phyloP scores from a whole-genome alignment of 2,113 vertebrate species.

The Podarcis cretensis region DNA sequence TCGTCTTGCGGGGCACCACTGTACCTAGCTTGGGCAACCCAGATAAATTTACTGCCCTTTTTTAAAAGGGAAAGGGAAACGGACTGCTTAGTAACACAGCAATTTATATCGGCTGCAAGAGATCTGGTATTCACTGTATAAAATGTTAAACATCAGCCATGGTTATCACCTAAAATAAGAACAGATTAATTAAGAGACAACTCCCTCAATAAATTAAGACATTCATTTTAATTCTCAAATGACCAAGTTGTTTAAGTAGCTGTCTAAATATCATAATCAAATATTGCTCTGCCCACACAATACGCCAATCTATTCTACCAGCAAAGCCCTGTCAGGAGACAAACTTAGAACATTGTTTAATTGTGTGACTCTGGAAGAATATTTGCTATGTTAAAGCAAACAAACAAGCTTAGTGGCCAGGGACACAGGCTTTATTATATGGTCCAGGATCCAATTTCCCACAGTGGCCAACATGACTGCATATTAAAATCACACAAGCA shows the following conservation, averaged over 20 bases:
- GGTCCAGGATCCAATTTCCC: not conserved
- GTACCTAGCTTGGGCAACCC: constrained; percentile 19
- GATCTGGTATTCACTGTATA: not conserved
- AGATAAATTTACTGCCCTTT: not conserved
- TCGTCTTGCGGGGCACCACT: too few species aligned
- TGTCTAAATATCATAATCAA: not conserved
- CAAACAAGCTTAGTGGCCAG: constrained; percentile 7
- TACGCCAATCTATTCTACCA: not conserved
- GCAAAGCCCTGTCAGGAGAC: not conserved
- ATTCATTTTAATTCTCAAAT: not conserved
- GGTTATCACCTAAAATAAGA: constrained; percentile 2
- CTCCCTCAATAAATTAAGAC: not conserved
- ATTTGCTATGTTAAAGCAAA: not conserved
- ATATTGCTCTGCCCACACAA: accelerated
- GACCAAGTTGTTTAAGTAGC: not conserved
- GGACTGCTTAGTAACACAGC: too few species aligned
- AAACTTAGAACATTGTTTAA: not conserved
- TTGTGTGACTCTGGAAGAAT: constrained; percentile 18
- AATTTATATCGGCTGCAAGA: not conserved
- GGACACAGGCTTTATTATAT: not conserved
- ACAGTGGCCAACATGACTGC: not conserved
- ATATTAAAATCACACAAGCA: not conserved
- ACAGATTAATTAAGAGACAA: not conserved
- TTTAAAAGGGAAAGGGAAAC: too few species aligned
- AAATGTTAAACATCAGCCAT: accelerated